phyloP scores from a whole-genome alignment of 2,113 vertebrate species.

The Centropus unirufus region DNA sequence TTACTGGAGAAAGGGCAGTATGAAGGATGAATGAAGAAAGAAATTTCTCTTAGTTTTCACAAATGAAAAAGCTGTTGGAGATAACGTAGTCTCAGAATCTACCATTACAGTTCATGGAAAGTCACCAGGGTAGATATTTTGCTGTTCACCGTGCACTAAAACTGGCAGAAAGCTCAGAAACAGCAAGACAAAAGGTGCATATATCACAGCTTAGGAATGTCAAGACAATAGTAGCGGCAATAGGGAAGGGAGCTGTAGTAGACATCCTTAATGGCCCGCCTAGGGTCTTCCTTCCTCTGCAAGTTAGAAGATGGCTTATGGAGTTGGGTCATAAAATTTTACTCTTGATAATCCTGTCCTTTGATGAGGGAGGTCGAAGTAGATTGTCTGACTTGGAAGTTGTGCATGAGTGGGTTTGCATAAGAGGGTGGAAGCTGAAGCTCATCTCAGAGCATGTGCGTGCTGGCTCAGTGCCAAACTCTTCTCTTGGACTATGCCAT shows the following conservation, averaged over 20 bases:
- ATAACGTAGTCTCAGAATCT: neutral
- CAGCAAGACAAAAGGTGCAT: neutral
- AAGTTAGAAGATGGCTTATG: neutral
- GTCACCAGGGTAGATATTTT: neutral
- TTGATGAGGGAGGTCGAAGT: neutral
- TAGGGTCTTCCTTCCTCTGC: neutral
- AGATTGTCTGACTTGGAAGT: neutral
- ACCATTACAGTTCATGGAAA: neutral
- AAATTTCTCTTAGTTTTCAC: neutral
- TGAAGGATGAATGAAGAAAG: neutral
- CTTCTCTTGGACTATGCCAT: neutral
- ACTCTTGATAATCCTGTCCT: neutral
- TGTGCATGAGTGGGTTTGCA: neutral
- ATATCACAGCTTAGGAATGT: neutral
- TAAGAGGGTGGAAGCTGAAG: neutral
- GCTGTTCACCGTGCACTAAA: neutral
- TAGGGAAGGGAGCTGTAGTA: neutral
- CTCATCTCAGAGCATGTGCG: rapidly evolving
- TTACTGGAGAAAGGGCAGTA: neutral
- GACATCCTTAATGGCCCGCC: neutral
- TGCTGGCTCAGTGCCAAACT: neutral
- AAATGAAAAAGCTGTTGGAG: neutral
- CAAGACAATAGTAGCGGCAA: neutral
- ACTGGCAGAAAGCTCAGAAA: neutral
- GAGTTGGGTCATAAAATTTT: neutral